phyloP scores from a whole-genome alignment of 2,888 invertebrate genomes.

The Thera obeliscata region DNA sequence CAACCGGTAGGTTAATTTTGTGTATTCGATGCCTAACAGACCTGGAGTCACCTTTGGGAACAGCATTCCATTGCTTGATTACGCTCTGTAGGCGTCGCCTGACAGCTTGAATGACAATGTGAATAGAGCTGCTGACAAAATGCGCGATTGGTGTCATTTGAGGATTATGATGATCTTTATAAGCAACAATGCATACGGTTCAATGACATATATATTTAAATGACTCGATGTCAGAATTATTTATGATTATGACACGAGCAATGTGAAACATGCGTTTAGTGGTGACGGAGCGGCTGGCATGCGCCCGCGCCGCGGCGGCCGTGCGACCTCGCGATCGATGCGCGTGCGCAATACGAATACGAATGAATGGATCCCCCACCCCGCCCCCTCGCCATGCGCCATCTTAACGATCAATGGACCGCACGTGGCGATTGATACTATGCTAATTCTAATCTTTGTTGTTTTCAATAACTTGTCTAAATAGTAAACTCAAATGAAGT shows the following conservation, averaged over 20 bases:
- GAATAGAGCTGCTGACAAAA: constrained; percentile 55
- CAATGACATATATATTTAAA: constrained; percentile 58
- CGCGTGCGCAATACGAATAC: constrained; percentile 71
- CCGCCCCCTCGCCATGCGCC: constrained; percentile 51
- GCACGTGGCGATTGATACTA: constrained; percentile 73
- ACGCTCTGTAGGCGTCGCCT: constrained; percentile 56
- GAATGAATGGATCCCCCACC: constrained; percentile 75
- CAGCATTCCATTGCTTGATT: constrained; percentile 58
- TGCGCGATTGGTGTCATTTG: constrained; percentile 51
- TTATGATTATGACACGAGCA: constrained; percentile 62
- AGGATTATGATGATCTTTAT: constrained; percentile 53
- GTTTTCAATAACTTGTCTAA: constrained; percentile 24
- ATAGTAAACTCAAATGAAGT: constrained; percentile 26
- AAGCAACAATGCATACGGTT: constrained; percentile 61
- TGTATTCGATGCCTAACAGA: constrained; percentile 55
- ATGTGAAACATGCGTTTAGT: constrained; percentile 60
- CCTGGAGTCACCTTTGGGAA: constrained; percentile 54
- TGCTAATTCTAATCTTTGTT: constrained; percentile 48
- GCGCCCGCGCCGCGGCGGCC: constrained; percentile 43
- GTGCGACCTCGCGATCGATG: constrained; percentile 59
- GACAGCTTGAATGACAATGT: constrained; percentile 59
- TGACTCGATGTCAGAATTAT: constrained; percentile 56
- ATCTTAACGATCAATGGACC: constrained; percentile 69
- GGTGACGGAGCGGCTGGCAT: constrained; percentile 47
- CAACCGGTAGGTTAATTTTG: constrained; percentile 60